phyloP scores from a whole-genome alignment of 2,888 invertebrate genomes.

The Corythucha ciliata region DNA sequence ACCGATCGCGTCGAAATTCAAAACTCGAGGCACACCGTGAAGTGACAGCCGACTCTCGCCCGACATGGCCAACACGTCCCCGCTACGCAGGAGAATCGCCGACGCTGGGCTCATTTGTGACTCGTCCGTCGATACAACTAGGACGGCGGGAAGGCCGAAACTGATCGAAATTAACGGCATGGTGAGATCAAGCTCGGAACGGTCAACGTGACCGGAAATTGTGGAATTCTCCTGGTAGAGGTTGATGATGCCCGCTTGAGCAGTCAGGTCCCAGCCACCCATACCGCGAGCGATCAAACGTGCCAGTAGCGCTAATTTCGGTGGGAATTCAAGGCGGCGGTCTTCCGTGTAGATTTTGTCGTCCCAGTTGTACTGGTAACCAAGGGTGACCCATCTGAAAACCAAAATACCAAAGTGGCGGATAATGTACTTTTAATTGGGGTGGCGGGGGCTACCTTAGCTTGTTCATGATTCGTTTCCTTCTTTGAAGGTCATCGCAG shows the following conservation, averaged over 20 bases:
- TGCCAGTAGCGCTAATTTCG: slow-evolving; percentile 58
- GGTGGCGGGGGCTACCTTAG: slow-evolving; percentile 7
- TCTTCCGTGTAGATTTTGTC: slow-evolving; percentile 76
- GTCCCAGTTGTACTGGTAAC: slow-evolving; percentile 98
- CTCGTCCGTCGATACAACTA: slow-evolving; percentile 64
- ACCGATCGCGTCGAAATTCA: slow-evolving; percentile 46
- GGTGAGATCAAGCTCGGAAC: slow-evolving; percentile 73
- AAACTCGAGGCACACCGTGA: slow-evolving; percentile 87
- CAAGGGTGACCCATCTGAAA: slow-evolving; percentile 79
- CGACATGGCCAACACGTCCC: slow-evolving; percentile 88
- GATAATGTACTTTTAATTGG: not conserved
- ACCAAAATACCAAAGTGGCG: slow-evolving; percentile 4
- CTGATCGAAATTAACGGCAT: slow-evolving; percentile 88
- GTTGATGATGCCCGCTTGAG: slow-evolving; percentile 94
- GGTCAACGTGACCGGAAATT: slow-evolving; percentile 88
- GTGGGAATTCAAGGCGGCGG: slow-evolving; percentile 58
- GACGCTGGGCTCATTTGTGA: too few species aligned
- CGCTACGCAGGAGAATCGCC: slow-evolving; percentile 70
- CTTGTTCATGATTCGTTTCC: slow-evolving; percentile 7
- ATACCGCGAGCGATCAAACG: slow-evolving; percentile 52
- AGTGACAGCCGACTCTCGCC: slow-evolving; percentile 60
- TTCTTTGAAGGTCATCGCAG: slow-evolving; percentile 37
- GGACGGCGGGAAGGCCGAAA: slow-evolving; percentile 91
- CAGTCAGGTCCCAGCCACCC: slow-evolving; percentile 52
- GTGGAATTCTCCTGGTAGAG: slow-evolving; percentile 91